Conservation (phyloP, 2,113 vertebrate genomes). For the Nymphicus hollandicus region DNA sequence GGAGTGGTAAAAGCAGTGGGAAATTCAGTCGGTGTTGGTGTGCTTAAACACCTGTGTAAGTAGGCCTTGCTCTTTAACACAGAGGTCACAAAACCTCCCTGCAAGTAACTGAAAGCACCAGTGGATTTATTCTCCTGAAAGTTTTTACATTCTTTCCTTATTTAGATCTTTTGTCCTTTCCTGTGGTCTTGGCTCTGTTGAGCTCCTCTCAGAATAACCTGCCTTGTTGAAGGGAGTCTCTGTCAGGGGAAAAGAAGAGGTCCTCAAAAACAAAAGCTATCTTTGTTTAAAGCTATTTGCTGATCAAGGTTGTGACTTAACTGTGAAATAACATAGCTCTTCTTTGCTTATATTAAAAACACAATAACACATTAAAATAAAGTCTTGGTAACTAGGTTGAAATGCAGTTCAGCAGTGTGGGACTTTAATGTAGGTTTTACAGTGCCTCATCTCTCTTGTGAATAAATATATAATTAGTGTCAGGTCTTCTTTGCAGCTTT, state of each 20-base stretch:
- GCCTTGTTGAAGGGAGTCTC: background rate
- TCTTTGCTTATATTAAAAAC: background rate
- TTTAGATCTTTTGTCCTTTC: background rate
- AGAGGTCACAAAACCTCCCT: background rate
- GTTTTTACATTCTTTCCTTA: background rate
- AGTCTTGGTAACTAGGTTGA: background rate
- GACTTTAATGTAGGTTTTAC: background rate
- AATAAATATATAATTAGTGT: background rate
- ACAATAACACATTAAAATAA: background rate
- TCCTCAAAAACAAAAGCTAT: background rate
- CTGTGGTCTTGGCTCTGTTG: background rate
- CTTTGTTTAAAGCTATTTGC: conserved; percentile 44
- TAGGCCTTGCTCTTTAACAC: background rate
- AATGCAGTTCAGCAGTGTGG: background rate
- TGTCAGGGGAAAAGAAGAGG: background rate
- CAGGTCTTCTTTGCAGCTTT: background rate
- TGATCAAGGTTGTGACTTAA: conserved; percentile 23
- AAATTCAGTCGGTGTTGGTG: background rate
- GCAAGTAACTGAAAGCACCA: accelerated
- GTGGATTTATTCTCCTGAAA: background rate
- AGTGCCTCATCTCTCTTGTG: background rate
- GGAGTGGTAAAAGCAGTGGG: background rate
- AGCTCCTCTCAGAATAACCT: background rate
- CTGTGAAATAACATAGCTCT: background rate
- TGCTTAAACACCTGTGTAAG: background rate